Evolutionary conservation across 2,888 invertebrate species (phyloP), one percentile per base, ranked within the genome.

Genomic region (Nomada lathburiana): DNA sequence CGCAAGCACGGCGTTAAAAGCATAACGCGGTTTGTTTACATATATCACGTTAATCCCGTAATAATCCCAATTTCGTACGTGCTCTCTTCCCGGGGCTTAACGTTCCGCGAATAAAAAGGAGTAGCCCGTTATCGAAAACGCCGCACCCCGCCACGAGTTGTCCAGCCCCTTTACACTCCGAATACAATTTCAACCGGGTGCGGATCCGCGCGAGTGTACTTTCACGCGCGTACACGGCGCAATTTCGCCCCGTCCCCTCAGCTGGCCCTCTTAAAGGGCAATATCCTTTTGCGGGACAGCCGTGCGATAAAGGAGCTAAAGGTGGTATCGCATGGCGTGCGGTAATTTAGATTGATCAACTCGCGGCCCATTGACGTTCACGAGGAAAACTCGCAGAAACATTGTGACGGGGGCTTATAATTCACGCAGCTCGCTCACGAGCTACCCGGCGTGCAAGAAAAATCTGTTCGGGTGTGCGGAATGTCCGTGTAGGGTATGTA

Each of bases 51-150:
- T 64, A 72, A 72, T 72, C 71, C 80, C 62, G 50, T 50, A 65
- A 67, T 80, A 79, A 80, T 80, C 70, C 42, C 53, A 80, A 80
- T 71, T 77, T 65, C 55, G 70, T 67, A 26, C 36, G 65, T 29
- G 53, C 67, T 20, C 36, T 36, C 7, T 55, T 26, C 53, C 55
- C n/a, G 23, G n/a, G 42, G 55, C 57, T 59, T 26, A 79, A 44
- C 67, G 65, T 20, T 29, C 44, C 42, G 29, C 42, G 50, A 72
- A 68, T 68, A 57, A 79, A 80, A 68, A 52, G 62, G 20, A 23
- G 62, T 9, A 50, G 63, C 63, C 26, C 10, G 67, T 80, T 72
- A 80, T 80, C 72, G 71, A 47, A 23, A 65, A 13, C 47, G 13
- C 47, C 59, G 2, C 26, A 23, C 5, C 52, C 20, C 13, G 13